Percentiles rank a stretch among this genome's conserved stretches.
These are phyloP conservation scores for Emmelina monodactyla DNA, from an alignment of 2,888 invertebrate species.

Conservation along the genomic window DNA sequence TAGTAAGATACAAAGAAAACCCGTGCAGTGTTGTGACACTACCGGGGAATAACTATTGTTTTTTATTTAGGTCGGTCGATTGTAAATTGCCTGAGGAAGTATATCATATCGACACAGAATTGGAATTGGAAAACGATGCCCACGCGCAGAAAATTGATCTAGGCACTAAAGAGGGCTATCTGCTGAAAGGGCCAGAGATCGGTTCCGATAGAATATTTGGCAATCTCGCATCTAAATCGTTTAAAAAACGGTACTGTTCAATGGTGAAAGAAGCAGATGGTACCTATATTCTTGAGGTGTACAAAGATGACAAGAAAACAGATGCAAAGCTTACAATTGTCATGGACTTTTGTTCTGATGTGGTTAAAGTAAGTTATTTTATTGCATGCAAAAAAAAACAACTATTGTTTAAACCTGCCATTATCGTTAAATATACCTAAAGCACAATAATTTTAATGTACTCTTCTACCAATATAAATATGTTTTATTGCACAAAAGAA, in stretches of 20 bases:
- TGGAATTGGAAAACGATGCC: constrained; percentile 80
- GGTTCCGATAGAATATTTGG: constrained; percentile 90
- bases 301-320: constrained; percentile 91
- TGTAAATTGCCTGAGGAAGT: constrained; percentile 74
- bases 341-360: constrained; percentile 92
- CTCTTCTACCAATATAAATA: too few species aligned
- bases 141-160: constrained; percentile 73
- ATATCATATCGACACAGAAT: constrained; percentile 89
- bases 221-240: constrained; percentile 91
- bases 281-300: constrained; percentile 88
- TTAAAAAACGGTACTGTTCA: constrained; percentile 89
- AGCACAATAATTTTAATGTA: too few species aligned
- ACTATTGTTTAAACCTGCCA: too few species aligned
- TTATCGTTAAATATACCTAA: too few species aligned
- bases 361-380: constrained; percentile 71
- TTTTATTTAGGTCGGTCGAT: constrained; percentile 39
- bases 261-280: constrained; percentile 90
- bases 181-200: constrained; percentile 91
- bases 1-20: too few species aligned
- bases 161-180: constrained; percentile 89
- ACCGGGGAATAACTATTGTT: too few species aligned
- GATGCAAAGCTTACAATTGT: constrained; percentile 92
- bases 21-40: too few species aligned
- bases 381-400: too few species aligned
- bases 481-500: too few species aligned